Conservation (phyloP, 2,888 invertebrate species). For the Drosophila cognata region DNA sequence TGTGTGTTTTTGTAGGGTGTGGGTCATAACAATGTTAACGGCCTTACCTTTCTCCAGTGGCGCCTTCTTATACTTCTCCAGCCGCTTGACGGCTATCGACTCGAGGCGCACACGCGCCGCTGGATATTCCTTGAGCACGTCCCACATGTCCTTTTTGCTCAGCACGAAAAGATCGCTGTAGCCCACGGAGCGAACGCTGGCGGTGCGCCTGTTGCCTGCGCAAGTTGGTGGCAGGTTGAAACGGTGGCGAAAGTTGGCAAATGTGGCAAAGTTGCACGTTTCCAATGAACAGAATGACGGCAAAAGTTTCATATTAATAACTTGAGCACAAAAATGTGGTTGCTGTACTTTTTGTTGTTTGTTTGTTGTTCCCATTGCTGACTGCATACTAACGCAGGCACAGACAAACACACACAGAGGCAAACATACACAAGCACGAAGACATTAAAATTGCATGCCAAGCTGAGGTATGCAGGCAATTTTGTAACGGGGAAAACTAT, state of each 20-base stretch:
- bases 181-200: conserved; percentile 98
- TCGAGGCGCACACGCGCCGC: conserved; percentile 97
- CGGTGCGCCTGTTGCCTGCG: conserved; percentile 98
- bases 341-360: conserved; percentile 20
- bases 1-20: neutral
- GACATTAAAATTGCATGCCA: conserved; percentile 78
- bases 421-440: conserved; percentile 30
- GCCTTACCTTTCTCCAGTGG: conserved; percentile 94
- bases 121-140: conserved; percentile 98
- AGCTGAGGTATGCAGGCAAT: conserved; percentile 38
- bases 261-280: conserved; percentile 49
- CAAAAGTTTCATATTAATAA: conserved; percentile 58
- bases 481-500: conserved; percentile 14
- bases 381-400: conserved; percentile 15
- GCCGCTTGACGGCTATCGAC: conserved; percentile 98
- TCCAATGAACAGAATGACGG: conserved; percentile 22
- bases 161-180: conserved; percentile 99
- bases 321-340: conserved; percentile 25
- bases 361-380: conserved; percentile 32
- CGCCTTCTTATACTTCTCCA: conserved; percentile 98
- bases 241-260: conserved; percentile 37
- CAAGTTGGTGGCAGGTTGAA: conserved; percentile 7
- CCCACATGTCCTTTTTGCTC: conserved; percentile 99
- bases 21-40: conserved; percentile 1
- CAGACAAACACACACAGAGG: conserved; percentile 24